These are phyloP conservation scores for Prionace glauca DNA, from an alignment of 2,797 vertebrate species.

Conservation along the genomic window DNA sequence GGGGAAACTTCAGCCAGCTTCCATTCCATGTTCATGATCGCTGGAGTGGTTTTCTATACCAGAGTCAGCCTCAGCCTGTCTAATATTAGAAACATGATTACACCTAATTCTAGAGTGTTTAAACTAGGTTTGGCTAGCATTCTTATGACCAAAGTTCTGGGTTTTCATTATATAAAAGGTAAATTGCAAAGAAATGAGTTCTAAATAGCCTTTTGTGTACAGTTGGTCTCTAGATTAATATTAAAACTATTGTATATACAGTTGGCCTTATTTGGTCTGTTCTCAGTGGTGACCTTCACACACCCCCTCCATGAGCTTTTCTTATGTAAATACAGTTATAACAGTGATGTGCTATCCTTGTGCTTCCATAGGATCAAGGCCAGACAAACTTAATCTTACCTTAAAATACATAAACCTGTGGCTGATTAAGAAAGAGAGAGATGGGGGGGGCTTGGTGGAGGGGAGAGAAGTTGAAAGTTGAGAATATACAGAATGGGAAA, in stretches of 20 bases:
- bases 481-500: background rate
- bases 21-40: background rate
- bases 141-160: conserved; percentile 35
- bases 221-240: conserved; percentile 28
- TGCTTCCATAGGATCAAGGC: conserved; percentile 38
- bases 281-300: conserved; percentile 21
- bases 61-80: background rate
- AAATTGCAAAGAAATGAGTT: background rate
- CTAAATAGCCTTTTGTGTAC: conserved; percentile 34
- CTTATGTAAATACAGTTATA: conserved; percentile 35
- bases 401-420: background rate
- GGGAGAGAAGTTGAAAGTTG: background rate
- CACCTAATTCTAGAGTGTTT: conserved; percentile 26
- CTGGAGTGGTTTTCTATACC: conserved; percentile 10
- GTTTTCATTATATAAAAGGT: conserved; percentile 25
- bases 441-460: background rate
- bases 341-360: conserved; percentile 37
- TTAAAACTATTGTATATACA: conserved; percentile 36
- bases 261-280: conserved; percentile 38
- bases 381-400: conserved; percentile 38
- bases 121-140: conserved; percentile 35
- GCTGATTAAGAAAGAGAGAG: background rate
- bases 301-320: background rate
- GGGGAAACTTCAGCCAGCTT: background rate
- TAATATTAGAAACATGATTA: conserved; percentile 17